Evolutionary conservation across 2,888 invertebrate genomes (phyloP).

Genomic region (Callosobruchus maculatus): DNA sequence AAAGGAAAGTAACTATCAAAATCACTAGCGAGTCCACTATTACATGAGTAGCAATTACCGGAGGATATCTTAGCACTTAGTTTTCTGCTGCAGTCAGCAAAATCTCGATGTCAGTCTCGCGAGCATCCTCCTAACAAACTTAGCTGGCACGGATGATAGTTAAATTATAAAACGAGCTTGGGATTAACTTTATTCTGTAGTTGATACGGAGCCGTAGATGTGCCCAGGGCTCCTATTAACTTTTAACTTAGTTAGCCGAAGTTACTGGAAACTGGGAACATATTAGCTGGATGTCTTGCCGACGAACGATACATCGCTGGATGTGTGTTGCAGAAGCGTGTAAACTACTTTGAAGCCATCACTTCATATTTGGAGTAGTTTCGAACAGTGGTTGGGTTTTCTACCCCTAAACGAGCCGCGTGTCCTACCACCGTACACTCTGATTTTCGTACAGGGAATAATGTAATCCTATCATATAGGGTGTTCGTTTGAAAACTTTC

Average conservation of each 20-base stretch:
- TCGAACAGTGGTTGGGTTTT: too few relatives aligned
- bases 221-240: not conserved
- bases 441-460: too few relatives aligned
- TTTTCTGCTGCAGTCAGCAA: not conserved
- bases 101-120: not conserved
- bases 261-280: not conserved
- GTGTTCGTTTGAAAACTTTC: too few relatives aligned
- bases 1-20: too few relatives aligned
- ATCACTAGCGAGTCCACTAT: too few relatives aligned
- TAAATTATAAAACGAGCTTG: not conserved
- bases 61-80: not conserved
- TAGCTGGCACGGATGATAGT: not conserved
- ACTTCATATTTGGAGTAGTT: too few relatives aligned
- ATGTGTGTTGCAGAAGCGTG: not conserved
- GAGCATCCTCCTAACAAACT: not conserved
- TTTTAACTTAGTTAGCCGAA: not conserved
- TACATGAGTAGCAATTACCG: too few relatives aligned
- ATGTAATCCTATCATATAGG: too few relatives aligned
- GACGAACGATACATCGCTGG: not conserved
- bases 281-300: not conserved
- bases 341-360: not conserved
- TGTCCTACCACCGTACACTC: too few relatives aligned
- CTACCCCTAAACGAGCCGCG: too few relatives aligned
- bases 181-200: not conserved
- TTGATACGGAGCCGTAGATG: not conserved